These are phyloP conservation scores for Diplosoma virens DNA, from an alignment of 23 tunicate species.

Conservation along the genomic window DNA sequence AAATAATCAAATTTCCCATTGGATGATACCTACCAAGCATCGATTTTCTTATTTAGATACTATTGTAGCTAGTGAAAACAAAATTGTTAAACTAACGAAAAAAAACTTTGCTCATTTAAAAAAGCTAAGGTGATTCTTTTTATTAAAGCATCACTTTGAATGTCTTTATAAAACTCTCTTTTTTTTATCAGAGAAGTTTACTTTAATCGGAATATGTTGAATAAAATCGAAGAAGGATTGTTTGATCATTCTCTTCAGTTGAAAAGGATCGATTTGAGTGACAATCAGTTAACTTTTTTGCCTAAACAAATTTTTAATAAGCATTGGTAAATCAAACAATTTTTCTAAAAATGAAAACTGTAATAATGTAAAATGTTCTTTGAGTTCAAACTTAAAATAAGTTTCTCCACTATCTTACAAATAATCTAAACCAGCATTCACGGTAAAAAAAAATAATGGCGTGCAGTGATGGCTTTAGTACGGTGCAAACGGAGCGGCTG, in stretches of 20 bases:
- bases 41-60: background rate
- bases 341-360: too few species aligned
- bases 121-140: too few species aligned
- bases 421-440: too few species aligned
- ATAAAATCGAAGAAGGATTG: background rate
- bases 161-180: background rate
- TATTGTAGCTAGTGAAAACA: background rate
- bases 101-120: background rate
- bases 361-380: too few species aligned
- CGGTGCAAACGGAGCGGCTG: too few species aligned
- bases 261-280: background rate
- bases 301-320: background rate
- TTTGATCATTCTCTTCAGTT: background rate
- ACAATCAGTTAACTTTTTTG: background rate
- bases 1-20: background rate
- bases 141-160: too few species aligned
- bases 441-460: too few species aligned
- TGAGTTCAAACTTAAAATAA: too few species aligned
- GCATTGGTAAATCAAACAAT: conserved; percentile 5
- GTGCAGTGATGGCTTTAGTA: too few species aligned
- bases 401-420: too few species aligned
- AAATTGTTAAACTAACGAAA: background rate
- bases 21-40: background rate
- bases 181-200: conserved; percentile 1
- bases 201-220: background rate